These are phyloP conservation scores for Trypoxylus dichotomus DNA, from an alignment of 1,140 invertebrate species.

Conservation along the genomic window DNA sequence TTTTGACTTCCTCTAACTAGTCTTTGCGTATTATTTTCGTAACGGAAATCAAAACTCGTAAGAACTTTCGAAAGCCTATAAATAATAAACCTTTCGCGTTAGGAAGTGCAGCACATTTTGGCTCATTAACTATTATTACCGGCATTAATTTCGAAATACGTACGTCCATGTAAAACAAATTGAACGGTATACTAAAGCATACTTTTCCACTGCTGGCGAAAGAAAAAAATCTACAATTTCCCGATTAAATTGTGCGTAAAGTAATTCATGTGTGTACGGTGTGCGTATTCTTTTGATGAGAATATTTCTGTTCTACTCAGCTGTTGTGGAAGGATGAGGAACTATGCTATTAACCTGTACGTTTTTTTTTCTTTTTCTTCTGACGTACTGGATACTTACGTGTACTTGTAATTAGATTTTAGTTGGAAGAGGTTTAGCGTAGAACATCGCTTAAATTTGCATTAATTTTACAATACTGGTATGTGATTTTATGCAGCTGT, in stretches of 20 bases:
- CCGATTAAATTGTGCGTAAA: slow-evolving; percentile 23
- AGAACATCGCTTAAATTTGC: too few species aligned
- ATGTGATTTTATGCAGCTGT: too few species aligned
- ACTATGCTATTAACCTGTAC: background rate
- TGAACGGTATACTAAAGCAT: background rate
- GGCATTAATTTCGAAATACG: slow-evolving; percentile 3
- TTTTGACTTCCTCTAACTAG: too few species aligned
- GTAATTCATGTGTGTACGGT: slow-evolving; percentile 9
- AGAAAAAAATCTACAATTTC: slow-evolving; percentile 3
- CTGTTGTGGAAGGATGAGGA: slow-evolving; percentile 8
- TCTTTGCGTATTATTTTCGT: too few species aligned
- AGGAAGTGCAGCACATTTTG: slow-evolving; percentile 5
- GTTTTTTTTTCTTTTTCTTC: background rate
- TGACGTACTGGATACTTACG: background rate
- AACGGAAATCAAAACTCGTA: too few species aligned
- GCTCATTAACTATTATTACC: background rate
- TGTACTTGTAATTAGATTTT: background rate
- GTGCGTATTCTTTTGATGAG: background rate
- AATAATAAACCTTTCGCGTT: background rate
- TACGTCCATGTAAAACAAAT: background rate
- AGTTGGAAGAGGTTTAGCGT: too few species aligned
- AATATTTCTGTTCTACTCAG: background rate
- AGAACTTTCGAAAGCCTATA: too few species aligned
- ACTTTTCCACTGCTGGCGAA: background rate
- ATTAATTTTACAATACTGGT: too few species aligned